These are phyloP conservation scores for Astur gentilis DNA, from an alignment of 2,113 vertebrate genomes.

Conservation along the genomic window DNA sequence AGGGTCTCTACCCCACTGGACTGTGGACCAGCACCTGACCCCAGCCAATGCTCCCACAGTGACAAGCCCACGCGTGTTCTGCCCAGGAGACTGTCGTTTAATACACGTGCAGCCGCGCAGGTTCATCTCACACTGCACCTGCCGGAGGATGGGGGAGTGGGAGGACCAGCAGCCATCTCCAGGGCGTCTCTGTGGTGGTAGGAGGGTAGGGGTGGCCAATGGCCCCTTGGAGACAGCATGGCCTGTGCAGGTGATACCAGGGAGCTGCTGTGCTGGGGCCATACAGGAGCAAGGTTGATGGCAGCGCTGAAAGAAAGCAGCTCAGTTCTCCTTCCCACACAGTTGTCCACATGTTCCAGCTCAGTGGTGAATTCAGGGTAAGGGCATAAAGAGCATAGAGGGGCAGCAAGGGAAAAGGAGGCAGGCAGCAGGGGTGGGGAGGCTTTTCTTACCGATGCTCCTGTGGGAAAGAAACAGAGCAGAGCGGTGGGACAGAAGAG, in stretches of 20 bases:
- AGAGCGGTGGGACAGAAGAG: neutral
- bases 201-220: neutral
- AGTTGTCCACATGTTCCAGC: neutral
- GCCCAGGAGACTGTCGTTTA: conserved; percentile 15
- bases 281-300: neutral
- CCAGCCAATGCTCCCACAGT: neutral
- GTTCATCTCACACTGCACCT: neutral
- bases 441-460: neutral
- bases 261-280: rapidly evolving
- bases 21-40: neutral
- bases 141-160: rapidly evolving
- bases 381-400: neutral
- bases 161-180: neutral
- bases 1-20: rapidly evolving
- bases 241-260: rapidly evolving
- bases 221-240: neutral
- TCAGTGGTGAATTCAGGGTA: neutral
- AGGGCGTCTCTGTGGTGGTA: neutral
- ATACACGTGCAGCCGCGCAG: neutral
- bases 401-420: neutral
- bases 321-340: neutral
- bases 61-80: neutral
- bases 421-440: neutral
- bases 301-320: neutral
- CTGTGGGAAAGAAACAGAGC: conserved; percentile 23